Evolutionary conservation across 1,140 invertebrate species (phyloP), one percentile per base, ranked within the genome.

Genomic region (Drosophila ficusphila): DNA sequence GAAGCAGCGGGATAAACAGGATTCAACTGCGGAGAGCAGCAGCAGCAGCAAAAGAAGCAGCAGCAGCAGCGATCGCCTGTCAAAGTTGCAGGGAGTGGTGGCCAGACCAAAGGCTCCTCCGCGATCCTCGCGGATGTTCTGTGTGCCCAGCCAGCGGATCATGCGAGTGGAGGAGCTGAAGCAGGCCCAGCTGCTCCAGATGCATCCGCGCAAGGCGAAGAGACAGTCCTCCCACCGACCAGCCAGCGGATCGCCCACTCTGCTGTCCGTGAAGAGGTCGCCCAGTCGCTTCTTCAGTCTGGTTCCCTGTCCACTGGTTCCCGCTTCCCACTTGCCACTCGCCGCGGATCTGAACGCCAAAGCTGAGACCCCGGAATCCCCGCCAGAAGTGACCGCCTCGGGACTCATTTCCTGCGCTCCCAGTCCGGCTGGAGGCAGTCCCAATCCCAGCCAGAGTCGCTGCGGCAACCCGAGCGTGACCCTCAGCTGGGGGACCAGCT

Each of bases 121-220:
- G 1, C 41, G 12, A n/a, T 1, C 19, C 2, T 69, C 53, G 3
- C 62, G 44, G 5, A 11, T 36, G 4, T 56, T 51, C 18, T 18
- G 25, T 19, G 65, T 76, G 16, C 44, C 64, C 33, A 53, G 51
- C 39, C 74, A 76, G 23, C 46, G 74, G 42, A 70, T 76, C 18
- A 16, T 76, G 33, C n/a, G 29, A 1, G 47, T 14, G n/a, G 51
- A 48, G 33, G 38, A 58, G 29, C 74, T 53, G 2, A 19, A 58
- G 53, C 58, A 77, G 42, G 58, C 73, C 4, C 73, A 77, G 41
- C 14, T 52, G n/a, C 62, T 12, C 2, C 62, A 68, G 18, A n/a
- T 53, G 29, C 31, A 29, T 9, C 46, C n/a, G 4, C 36, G 29
- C 0, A 29, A 0, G 9, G 4, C 7, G 2, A 18, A 21, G 5